Evolutionary conservation across 1,140 invertebrate genomes (phyloP).

Genomic region (Bombus waltoni): DNA sequence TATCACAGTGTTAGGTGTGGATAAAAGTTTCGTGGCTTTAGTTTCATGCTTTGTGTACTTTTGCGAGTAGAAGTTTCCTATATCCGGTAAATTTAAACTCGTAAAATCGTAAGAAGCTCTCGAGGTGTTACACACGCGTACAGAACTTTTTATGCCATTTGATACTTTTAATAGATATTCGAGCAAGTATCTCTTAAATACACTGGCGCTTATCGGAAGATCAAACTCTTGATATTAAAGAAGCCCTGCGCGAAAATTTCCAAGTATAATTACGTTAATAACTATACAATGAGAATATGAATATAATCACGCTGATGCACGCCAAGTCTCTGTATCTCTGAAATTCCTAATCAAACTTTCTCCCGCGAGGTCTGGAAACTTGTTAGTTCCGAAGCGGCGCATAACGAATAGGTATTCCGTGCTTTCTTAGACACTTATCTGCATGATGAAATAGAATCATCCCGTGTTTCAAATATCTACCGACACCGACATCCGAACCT

Average conservation of each 20-base stretch:
- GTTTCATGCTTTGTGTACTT: too few species aligned
- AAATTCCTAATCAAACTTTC: constrained; percentile 46
- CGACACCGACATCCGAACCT: not conserved
- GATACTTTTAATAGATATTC: not conserved
- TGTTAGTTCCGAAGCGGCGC: not conserved
- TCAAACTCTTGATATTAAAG: not conserved
- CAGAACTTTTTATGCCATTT: not conserved
- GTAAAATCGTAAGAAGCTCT: too few species aligned
- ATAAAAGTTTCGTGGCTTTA: not conserved
- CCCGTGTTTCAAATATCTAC: not conserved
- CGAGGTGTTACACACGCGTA: too few species aligned
- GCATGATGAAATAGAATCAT: not conserved
- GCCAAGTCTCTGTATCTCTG: not conserved
- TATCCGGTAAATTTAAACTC: not conserved
- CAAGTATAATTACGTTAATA: constrained; percentile 4
- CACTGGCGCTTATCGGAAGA: too few species aligned
- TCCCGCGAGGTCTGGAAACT: constrained; percentile 14
- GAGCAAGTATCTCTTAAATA: not conserved
- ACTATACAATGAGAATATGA: not conserved
- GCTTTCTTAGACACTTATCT: not conserved
- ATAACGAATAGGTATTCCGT: not conserved
- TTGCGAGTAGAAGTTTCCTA: not conserved
- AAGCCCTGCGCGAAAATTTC: not conserved
- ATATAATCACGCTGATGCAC: not conserved
- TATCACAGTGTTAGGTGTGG: not conserved